Evolutionary conservation across 2,888 invertebrate genomes (phyloP).

Genomic region (Abscondita cerata): DNA sequence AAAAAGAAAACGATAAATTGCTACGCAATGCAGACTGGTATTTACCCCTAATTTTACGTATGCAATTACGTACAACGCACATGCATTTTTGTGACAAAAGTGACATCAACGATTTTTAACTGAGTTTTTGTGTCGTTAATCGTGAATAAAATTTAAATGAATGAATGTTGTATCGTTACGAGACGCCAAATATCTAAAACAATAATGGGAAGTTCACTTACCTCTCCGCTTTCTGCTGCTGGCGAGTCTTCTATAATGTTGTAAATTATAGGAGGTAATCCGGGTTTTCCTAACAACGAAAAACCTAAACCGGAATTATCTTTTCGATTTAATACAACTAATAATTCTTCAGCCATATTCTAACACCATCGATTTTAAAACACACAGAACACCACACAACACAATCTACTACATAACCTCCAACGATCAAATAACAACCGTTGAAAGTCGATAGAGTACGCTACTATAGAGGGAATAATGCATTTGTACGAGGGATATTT

Average conservation of each 20-base stretch:
- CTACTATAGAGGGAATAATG: no score
- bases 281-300: constrained; percentile 88
- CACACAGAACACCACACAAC: constrained; percentile 45
- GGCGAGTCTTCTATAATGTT: constrained; percentile 93
- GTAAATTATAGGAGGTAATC: constrained; percentile 92
- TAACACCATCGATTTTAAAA: constrained; percentile 54
- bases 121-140: background rate
- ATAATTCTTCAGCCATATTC: constrained; percentile 86
- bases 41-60: background rate
- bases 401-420: constrained; percentile 55
- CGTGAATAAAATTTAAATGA: background rate
- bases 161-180: constrained; percentile 10
- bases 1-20: background rate
- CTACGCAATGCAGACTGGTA: constrained; percentile 5
- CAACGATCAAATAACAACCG: constrained; percentile 48
- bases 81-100: background rate
- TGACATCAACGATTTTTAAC: background rate
- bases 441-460: constrained; percentile 44
- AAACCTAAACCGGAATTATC: constrained; percentile 90
- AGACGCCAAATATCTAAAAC: constrained; percentile 30
- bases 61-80: background rate
- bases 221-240: constrained; percentile 89
- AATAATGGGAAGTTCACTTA: constrained; percentile 58
- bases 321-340: constrained; percentile 86
- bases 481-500: no score